Percentiles rank a stretch among this genome's conserved stretches.
These are phyloP conservation scores for Ommatoiulus sabulosus DNA, from an alignment of 2,888 invertebrate species.

Conservation along the genomic window DNA sequence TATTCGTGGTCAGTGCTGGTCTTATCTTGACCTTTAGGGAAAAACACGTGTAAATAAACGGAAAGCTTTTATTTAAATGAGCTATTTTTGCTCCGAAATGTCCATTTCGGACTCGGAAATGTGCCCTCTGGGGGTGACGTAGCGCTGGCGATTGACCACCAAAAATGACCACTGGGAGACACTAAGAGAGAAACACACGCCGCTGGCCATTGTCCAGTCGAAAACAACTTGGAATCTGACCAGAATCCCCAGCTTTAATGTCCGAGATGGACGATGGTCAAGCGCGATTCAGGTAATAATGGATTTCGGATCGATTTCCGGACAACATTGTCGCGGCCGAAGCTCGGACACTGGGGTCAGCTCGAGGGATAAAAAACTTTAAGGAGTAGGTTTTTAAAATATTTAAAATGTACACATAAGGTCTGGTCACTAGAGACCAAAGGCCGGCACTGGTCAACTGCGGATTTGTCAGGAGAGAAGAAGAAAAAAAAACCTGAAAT, in stretches of 20 bases:
- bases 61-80: background rate
- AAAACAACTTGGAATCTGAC: background rate
- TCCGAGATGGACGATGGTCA: background rate
- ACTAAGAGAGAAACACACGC: slow-evolving; percentile 1
- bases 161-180: slow-evolving; percentile 17
- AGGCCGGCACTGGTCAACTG: background rate
- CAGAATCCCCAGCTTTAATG: background rate
- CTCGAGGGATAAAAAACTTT: background rate
- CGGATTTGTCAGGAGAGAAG: background rate
- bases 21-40: background rate
- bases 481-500: background rate
- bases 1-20: background rate
- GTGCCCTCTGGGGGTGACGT: background rate
- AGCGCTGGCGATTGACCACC: background rate
- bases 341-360: background rate
- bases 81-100: slow-evolving; percentile 2
- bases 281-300: background rate
- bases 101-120: background rate
- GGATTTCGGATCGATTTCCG: background rate
- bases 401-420: slow-evolving; percentile 3
- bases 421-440: background rate
- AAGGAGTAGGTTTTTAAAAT: background rate
- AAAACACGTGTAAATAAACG: background rate
- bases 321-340: background rate
- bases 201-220: background rate